phyloP scores from a whole-genome alignment of 2,888 invertebrate species.

The Ferdinandea cuprea region DNA sequence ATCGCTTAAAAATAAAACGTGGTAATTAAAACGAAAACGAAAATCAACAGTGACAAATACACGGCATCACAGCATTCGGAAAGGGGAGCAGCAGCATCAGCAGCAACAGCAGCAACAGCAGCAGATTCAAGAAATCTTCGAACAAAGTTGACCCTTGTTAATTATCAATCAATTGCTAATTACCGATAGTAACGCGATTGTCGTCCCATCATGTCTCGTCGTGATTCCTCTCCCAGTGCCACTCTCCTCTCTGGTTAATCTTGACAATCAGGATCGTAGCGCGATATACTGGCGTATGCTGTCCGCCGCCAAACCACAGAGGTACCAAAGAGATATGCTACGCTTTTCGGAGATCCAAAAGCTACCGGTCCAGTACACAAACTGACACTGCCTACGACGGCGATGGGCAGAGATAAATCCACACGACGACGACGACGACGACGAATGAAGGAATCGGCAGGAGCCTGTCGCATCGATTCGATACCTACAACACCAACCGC shows the following conservation, averaged over 20 bases:
- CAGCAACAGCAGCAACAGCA: conserved; percentile 4
- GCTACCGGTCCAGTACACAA: conserved; percentile 70
- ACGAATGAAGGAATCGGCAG: conserved; percentile 47
- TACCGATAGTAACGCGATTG: conserved; percentile 81
- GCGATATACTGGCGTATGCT: conserved; percentile 50
- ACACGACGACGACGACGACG: conserved; percentile 34
- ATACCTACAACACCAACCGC: conserved; percentile 58
- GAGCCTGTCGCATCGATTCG: conserved; percentile 55
- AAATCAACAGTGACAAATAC: conserved; percentile 50
- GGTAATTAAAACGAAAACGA: conserved; percentile 63
- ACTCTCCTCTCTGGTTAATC: conserved; percentile 56
- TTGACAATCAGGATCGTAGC: conserved; percentile 65
- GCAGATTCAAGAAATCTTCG: conserved; percentile 40
- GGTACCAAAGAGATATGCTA: conserved; percentile 28
- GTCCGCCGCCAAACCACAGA: conserved; percentile 20
- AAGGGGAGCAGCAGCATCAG: background rate
- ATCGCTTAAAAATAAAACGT: conserved; percentile 42
- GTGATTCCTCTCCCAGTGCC: conserved; percentile 13
- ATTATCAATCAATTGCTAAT: conserved; percentile 81
- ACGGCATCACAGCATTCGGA: conserved; percentile 14
- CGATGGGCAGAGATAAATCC: conserved; percentile 67
- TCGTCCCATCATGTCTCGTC: conserved; percentile 73
- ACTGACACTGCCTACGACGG: conserved; percentile 62
- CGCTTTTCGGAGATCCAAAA: conserved; percentile 54
- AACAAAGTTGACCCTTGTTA: conserved; percentile 80